Evolutionary conservation across 1,140 invertebrate species (phyloP).

Genomic region (Oedothorax gibbosus): DNA sequence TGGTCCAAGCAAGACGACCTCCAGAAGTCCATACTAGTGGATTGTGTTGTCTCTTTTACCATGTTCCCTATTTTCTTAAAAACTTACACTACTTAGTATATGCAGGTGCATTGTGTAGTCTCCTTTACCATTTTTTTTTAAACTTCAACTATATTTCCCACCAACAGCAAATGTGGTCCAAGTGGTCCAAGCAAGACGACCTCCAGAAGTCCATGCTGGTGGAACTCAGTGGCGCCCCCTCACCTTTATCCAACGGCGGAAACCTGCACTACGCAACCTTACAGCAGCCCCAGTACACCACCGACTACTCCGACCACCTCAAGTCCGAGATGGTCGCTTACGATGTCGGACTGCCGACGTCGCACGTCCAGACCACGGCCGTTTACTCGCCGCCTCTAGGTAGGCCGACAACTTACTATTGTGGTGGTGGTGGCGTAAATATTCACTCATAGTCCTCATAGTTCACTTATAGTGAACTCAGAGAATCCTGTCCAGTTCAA

Average conservation of each 20-base stretch:
- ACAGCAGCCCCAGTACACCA: conserved; percentile 47
- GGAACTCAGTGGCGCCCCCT: conserved; percentile 47
- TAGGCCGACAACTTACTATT: conserved; percentile 61
- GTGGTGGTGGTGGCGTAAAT: no score
- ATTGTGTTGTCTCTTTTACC: no score
- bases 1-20: conserved; percentile 63
- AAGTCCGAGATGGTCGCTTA: conserved; percentile 60
- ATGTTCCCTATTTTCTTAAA: no score
- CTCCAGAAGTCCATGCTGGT: conserved; percentile 55
- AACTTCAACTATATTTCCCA: neutral
- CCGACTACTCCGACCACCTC: conserved; percentile 57
- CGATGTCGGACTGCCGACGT: conserved; percentile 78
- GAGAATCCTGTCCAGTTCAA: no score
- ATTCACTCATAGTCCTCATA: no score
- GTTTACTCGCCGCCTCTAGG: conserved; percentile 83
- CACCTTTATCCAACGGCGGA: conserved; percentile 44
- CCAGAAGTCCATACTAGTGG: conserved; percentile 54
- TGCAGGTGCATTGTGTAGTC: neutral
- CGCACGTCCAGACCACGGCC: conserved; percentile 77
- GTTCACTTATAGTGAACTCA: no score
- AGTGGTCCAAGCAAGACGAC: conserved; percentile 63
- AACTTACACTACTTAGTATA: no score
- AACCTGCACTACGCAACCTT: conserved; percentile 44
- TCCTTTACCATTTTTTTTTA: neutral
- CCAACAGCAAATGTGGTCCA: conserved; percentile 63